Conservation (phyloP, 2,797 vertebrate genomes). For the Limnodromus scolopaceus region DNA sequence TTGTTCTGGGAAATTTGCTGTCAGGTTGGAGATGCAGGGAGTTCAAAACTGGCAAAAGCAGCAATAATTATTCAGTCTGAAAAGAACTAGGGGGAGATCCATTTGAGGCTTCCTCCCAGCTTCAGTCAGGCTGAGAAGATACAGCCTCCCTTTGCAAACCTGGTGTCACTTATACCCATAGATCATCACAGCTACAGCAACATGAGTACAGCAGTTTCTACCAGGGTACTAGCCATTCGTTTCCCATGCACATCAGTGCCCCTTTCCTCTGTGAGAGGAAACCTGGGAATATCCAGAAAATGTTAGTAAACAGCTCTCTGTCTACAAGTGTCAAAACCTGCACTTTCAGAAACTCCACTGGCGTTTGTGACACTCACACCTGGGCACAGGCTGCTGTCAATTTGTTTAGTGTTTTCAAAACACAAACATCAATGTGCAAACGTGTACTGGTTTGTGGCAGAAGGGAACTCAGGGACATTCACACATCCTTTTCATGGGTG, state of each 20-base stretch:
- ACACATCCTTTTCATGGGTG: not conserved
- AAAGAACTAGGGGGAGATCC: not conserved
- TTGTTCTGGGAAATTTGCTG: not conserved
- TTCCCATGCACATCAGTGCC: fast-evolving
- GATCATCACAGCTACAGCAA: not conserved
- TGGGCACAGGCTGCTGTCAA: not conserved
- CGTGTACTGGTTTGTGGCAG: not conserved
- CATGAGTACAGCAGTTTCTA: not conserved
- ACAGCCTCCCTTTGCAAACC: not conserved
- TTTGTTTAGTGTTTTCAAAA: not conserved
- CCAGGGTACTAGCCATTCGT: not conserved
- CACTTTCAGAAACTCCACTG: not conserved
- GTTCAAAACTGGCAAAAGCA: not conserved
- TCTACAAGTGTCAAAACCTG: not conserved
- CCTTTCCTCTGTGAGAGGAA: not conserved
- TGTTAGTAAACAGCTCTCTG: not conserved
- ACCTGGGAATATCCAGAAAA: not conserved
- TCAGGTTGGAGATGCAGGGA: not conserved
- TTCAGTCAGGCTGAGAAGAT: not conserved
- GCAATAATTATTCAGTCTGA: not conserved
- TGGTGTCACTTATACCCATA: not conserved
- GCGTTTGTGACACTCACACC: fast-evolving
- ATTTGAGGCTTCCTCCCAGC: not conserved
- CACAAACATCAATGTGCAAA: fast-evolving
- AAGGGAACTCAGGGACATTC: not conserved